A percentile compares a stretch with the other conserved stretches of the same genome.
Evolutionary conservation across 2,113 vertebrate species (phyloP).

Genomic region (Canis aureus): DNA sequence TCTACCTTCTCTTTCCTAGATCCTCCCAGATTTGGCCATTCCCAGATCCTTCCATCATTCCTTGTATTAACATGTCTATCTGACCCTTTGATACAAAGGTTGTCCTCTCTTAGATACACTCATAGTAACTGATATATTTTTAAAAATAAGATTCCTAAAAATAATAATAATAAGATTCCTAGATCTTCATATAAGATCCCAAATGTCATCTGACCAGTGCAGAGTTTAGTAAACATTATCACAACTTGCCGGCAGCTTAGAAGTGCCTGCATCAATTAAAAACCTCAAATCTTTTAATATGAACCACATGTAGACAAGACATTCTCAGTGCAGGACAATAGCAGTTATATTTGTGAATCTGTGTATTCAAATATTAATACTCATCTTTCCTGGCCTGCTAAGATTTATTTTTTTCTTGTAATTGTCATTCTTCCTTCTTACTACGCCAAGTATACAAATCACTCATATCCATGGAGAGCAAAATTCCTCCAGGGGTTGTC

Average conservation of each 20-base stretch:
- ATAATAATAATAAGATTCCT: background rate
- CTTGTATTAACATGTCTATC: background rate
- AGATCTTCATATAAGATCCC: slow-evolving; percentile 20
- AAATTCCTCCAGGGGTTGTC: background rate
- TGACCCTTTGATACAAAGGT: background rate
- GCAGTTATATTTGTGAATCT: background rate
- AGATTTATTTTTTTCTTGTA: background rate
- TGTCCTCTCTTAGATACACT: background rate
- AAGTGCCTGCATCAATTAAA: background rate
- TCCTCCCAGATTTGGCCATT: background rate
- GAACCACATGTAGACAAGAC: background rate
- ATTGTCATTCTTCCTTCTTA: slow-evolving; percentile 33
- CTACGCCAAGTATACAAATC: background rate
- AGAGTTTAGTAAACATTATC: slow-evolving; percentile 19
- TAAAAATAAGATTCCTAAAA: background rate
- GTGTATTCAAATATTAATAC: background rate
- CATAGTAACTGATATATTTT: background rate
- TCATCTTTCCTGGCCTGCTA: background rate
- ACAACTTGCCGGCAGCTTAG: background rate
- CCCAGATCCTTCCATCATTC: background rate
- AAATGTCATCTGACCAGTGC: slow-evolving; percentile 37
- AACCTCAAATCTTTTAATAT: background rate
- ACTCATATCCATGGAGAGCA: background rate
- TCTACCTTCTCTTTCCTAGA: background rate
- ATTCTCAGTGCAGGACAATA: background rate